Conservation (phyloP, 2,113 vertebrate species). For the Ceyx margarethae region DNA sequence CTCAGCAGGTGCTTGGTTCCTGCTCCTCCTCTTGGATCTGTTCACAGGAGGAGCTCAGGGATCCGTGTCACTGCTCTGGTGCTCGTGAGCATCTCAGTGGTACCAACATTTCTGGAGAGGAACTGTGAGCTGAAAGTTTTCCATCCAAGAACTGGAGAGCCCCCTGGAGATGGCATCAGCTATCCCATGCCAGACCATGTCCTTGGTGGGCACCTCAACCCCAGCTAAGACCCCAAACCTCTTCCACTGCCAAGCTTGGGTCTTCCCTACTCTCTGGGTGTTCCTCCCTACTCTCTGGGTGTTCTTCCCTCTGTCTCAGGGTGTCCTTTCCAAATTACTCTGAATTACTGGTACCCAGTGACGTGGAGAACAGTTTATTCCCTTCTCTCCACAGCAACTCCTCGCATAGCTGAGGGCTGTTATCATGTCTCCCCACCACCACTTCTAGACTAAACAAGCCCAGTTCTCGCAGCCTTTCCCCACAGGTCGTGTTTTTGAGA, state of each 20-base stretch:
- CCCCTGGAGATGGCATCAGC: not conserved
- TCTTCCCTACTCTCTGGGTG: not conserved
- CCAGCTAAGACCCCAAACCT: not conserved
- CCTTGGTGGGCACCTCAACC: not conserved
- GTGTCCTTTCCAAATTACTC: not conserved
- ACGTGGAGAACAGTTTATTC: rapidly evolving
- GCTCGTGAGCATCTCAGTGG: rapidly evolving
- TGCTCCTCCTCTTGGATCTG: not conserved
- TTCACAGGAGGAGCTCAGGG: not conserved
- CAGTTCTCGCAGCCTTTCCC: not conserved
- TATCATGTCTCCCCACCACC: not conserved
- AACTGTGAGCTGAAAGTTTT: not conserved
- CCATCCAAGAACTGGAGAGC: not conserved
- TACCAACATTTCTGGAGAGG: not conserved
- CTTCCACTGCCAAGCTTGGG: not conserved
- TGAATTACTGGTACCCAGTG: rapidly evolving
- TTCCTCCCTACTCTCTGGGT: not conserved
- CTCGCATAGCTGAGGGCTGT: not conserved
- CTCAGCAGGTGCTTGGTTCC: not conserved
- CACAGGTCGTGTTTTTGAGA: not conserved
- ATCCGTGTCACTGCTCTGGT: rapidly evolving
- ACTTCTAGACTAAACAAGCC: constrained; percentile 26
- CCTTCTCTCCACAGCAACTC: not conserved
- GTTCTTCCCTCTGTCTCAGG: not conserved
- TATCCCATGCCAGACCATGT: not conserved